Conservation (phyloP, 2,888 invertebrate genomes). For the Reticulitermes lucifugus region DNA sequence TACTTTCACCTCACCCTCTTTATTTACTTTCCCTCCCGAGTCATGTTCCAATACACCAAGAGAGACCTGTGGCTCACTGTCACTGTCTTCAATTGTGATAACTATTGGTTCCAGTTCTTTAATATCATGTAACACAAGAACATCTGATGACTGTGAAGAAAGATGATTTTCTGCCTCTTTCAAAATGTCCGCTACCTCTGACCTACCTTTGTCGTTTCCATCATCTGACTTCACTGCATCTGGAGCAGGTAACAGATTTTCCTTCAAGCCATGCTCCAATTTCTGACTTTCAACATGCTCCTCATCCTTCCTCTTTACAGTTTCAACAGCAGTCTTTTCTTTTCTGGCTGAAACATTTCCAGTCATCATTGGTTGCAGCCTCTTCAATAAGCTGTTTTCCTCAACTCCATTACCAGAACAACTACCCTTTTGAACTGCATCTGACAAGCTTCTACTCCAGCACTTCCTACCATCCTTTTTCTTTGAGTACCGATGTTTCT, state of each 20-base stretch:
- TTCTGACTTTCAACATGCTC: not conserved
- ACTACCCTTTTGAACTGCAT: not conserved
- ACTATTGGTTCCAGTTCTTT: not conserved
- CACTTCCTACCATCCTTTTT: conserved; percentile 1
- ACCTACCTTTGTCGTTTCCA: not conserved
- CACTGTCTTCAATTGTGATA: conserved; percentile 41
- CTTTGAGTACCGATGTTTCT: not conserved
- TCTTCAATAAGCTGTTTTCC: conserved; percentile 17
- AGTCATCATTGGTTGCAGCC: conserved; percentile 17
- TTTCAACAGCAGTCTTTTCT: conserved; percentile 14
- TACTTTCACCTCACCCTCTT: not conserved
- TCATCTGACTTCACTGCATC: not conserved
- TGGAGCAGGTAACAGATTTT: not conserved
- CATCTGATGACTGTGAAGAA: not conserved
- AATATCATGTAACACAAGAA: not conserved
- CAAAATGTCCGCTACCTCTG: not conserved
- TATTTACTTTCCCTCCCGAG: not conserved
- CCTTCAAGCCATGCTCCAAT: not conserved
- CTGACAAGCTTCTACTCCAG: not conserved
- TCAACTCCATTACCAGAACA: not conserved
- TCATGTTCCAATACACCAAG: not conserved
- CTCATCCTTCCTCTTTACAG: not conserved
- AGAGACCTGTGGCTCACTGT: not conserved
- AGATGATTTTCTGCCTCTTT: not conserved
- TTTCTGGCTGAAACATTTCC: not conserved